A percentile compares a stretch with the other conserved stretches of the same genome.
Conservation (phyloP, 2,888 invertebrate genomes). For the Eilema depressum region DNA sequence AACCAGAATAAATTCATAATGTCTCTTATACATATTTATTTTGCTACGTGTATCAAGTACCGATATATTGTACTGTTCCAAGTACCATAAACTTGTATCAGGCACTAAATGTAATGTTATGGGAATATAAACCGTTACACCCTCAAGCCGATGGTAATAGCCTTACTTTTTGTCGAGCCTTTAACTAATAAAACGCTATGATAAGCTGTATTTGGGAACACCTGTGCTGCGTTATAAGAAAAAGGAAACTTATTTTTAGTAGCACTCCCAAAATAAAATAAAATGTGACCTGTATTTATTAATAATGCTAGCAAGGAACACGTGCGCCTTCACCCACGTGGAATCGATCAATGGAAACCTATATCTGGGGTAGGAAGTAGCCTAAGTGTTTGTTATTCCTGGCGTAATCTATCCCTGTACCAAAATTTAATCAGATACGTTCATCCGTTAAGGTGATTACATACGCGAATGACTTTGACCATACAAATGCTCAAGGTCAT, state of each 20-base stretch:
- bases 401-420: too few species aligned
- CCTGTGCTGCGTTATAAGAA: constrained; percentile 46
- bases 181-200: constrained; percentile 59
- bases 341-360: too few species aligned
- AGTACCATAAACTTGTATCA: neutral
- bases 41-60: neutral
- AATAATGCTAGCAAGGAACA: too few species aligned
- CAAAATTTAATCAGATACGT: too few species aligned
- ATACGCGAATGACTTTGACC: too few species aligned
- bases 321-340: too few species aligned
- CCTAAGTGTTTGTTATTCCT: too few species aligned
- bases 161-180: constrained; percentile 58
- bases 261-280: neutral
- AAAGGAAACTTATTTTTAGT: constrained; percentile 3
- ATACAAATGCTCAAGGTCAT: too few species aligned
- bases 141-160: constrained; percentile 51
- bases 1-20: neutral
- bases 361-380: too few species aligned
- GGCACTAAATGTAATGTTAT: constrained; percentile 7
- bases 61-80: neutral
- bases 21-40: neutral
- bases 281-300: neutral
- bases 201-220: constrained; percentile 55
- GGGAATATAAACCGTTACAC: constrained; percentile 49
- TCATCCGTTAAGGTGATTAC: too few species aligned